A percentile compares a stretch with the other conserved stretches of the same genome.
Conservation (phyloP, 2,797 vertebrate genomes). For the Botia kubotai region DNA sequence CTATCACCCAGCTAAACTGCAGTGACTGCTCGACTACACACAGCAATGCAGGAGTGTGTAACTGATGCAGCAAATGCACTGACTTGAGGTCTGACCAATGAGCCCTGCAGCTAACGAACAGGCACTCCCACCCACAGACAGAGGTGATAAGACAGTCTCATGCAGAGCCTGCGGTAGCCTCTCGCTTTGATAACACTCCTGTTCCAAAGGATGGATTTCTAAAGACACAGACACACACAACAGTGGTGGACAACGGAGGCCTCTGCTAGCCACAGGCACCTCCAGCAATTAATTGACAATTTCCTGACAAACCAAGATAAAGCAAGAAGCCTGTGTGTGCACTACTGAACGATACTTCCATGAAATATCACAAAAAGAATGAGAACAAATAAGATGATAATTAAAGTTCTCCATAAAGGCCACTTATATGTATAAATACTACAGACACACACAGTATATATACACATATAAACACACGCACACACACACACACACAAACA, state of each 20-base stretch:
- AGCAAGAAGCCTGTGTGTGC: not conserved
- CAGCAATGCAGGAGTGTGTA: not conserved
- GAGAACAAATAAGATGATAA: not conserved
- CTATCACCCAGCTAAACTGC: not conserved
- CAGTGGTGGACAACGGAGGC: not conserved
- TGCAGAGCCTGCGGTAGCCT: not conserved
- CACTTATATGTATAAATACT: not conserved
- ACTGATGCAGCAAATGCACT: not conserved
- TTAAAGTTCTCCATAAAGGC: not conserved
- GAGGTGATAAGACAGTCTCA: slow-evolving; percentile 14
- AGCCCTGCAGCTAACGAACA: slow-evolving; percentile 16
- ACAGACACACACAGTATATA: not conserved
- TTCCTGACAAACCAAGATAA: slow-evolving; percentile 20
- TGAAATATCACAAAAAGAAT: not conserved
- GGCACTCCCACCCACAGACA: slow-evolving; percentile 19
- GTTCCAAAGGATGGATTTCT: slow-evolving; percentile 19
- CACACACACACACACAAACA: no score
- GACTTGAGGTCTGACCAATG: slow-evolving; percentile 16
- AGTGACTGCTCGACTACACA: not conserved
- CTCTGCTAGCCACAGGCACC: slow-evolving; percentile 21
- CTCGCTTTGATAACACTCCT: slow-evolving; percentile 2
- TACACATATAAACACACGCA: no score
- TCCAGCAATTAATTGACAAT: slow-evolving; percentile 33
- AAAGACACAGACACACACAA: slow-evolving; percentile 27
- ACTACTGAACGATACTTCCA: not conserved